Evolutionary conservation across 1,140 invertebrate species (phyloP).

Genomic region (Drosophila persimilis): DNA sequence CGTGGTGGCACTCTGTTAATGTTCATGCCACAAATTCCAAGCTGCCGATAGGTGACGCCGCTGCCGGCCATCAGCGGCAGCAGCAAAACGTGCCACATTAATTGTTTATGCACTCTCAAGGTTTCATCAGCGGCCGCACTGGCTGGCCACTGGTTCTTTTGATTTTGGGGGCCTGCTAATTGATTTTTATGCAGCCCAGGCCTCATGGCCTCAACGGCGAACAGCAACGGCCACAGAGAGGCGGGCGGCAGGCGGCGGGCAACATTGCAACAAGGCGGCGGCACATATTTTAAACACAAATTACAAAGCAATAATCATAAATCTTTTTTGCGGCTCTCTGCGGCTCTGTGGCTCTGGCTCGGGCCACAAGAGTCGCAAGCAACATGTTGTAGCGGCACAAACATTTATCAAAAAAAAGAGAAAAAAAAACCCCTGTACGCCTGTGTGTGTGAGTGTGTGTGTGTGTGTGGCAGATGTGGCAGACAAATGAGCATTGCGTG

Average conservation of each 20-base stretch:
- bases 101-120: slow-evolving; percentile 62
- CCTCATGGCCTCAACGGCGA: slow-evolving; percentile 27
- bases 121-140: slow-evolving; percentile 4
- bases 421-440: slow-evolving; percentile 5
- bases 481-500: slow-evolving; percentile 77
- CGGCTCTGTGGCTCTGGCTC: background rate
- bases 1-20: slow-evolving; percentile 30
- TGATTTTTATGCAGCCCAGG: slow-evolving; percentile 69
- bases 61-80: slow-evolving; percentile 63
- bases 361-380: slow-evolving; percentile 39
- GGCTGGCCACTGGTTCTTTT: slow-evolving; percentile 24
- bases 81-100: slow-evolving; percentile 50
- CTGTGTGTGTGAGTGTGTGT: slow-evolving; percentile 30
- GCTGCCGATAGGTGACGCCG: slow-evolving; percentile 75
- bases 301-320: slow-evolving; percentile 82
- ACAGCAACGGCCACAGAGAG: slow-evolving; percentile 7
- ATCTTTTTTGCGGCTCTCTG: slow-evolving; percentile 75
- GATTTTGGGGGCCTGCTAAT: slow-evolving; percentile 56
- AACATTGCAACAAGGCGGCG: slow-evolving; percentile 46
- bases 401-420: slow-evolving; percentile 70
- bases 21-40: slow-evolving; percentile 51
- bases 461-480: slow-evolving; percentile 39
- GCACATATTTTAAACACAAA: slow-evolving; percentile 82
- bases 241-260: background rate
- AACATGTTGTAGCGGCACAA: slow-evolving; percentile 57